A percentile compares a stretch with the other conserved stretches of the same genome.
Conservation (phyloP, 1,140 invertebrate species). For the Coboldia fuscipes region DNA sequence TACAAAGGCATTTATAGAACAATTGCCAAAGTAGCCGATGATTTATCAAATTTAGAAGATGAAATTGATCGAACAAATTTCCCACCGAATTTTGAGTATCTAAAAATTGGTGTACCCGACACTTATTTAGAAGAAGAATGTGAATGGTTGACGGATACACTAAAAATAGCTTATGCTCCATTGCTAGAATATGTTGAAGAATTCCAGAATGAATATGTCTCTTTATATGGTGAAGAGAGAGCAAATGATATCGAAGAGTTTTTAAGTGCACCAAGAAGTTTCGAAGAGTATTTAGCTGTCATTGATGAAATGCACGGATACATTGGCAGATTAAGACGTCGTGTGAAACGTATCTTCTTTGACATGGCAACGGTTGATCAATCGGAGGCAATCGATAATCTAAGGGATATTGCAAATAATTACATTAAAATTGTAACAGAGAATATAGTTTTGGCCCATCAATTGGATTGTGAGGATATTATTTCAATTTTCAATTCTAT, state of each 20-base stretch:
- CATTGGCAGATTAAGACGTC: constrained; percentile 30
- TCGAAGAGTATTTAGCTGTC: constrained; percentile 31
- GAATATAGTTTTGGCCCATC: constrained; percentile 25
- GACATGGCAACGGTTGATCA: constrained; percentile 26
- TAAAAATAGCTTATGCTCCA: constrained; percentile 16
- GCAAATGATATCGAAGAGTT: constrained; percentile 11
- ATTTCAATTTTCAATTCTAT: constrained; percentile 38
- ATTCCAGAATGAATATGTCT: constrained; percentile 17
- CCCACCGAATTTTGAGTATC: constrained; percentile 8
- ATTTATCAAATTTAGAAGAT: constrained; percentile 23
- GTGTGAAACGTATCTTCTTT: constrained; percentile 39
- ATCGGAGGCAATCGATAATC: constrained; percentile 21
- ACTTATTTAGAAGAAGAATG: constrained; percentile 12
- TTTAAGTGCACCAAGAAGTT: constrained; percentile 23
- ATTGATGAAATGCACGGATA: constrained; percentile 34
- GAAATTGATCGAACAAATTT: constrained; percentile 14
- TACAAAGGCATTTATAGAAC: constrained; percentile 20
- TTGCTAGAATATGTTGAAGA: constrained; percentile 16
- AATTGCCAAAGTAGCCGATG: constrained; percentile 19
- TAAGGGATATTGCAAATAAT: constrained; percentile 22
- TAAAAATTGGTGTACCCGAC: constrained; percentile 15
- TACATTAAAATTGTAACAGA: constrained; percentile 25
- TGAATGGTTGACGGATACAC: constrained; percentile 12
- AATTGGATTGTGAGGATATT: constrained; percentile 33
- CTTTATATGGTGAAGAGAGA: constrained; percentile 18